Evolutionary conservation across 2,888 invertebrate species (phyloP).

Genomic region (Bombylius discolor): DNA sequence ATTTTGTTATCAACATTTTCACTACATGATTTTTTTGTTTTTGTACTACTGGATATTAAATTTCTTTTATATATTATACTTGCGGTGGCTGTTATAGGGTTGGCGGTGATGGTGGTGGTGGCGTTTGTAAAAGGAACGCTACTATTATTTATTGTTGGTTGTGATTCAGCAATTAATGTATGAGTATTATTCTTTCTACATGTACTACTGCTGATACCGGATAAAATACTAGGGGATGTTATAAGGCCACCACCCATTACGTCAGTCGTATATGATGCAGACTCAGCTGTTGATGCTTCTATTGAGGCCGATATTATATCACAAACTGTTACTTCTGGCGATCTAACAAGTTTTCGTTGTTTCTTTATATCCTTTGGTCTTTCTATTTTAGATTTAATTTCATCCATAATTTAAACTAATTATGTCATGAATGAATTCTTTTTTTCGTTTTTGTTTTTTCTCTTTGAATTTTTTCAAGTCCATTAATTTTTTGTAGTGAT

Average conservation of each 20-base stretch:
- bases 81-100: too few relatives aligned
- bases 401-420: constrained; percentile 6
- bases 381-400: not conserved
- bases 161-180: too few relatives aligned
- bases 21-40: not conserved
- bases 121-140: too few relatives aligned
- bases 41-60: too few relatives aligned
- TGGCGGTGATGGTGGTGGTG: not conserved
- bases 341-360: constrained; percentile 12
- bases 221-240: constrained; percentile 6
- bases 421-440: not conserved
- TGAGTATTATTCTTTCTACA: not conserved
- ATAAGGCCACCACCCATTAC: constrained; percentile 29
- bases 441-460: not conserved
- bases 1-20: not conserved
- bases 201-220: not conserved
- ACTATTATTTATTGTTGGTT: too few relatives aligned
- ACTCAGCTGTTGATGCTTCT: constrained; percentile 12
- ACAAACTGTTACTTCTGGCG: constrained; percentile 16
- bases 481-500: not conserved
- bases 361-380: constrained; percentile 6
- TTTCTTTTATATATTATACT: too few relatives aligned
- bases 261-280: constrained; percentile 17
- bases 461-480: not conserved
- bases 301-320: constrained; percentile 14